Evolutionary conservation across 2,888 invertebrate genomes (phyloP).

Genomic region (Electrophaes corylata): DNA sequence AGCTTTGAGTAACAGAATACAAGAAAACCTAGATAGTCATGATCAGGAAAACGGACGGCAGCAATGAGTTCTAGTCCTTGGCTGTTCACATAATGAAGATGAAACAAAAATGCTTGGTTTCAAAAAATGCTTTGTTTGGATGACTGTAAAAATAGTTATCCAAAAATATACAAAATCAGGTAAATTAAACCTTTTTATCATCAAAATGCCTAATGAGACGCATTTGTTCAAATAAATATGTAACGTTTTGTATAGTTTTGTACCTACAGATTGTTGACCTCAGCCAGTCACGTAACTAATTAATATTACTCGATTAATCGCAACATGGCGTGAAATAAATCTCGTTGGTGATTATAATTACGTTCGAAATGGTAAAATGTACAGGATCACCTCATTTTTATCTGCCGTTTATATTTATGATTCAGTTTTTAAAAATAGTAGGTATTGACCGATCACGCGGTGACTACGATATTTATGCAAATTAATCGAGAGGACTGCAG

Average conservation of each 20-base stretch:
- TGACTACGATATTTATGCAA: conserved; percentile 63
- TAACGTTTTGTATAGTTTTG: background rate
- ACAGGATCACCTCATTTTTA: conserved; percentile 57
- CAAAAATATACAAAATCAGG: background rate
- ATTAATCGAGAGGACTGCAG: conserved; percentile 62
- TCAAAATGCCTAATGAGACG: background rate
- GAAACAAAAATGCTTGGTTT: too few species aligned
- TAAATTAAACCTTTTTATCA: background rate
- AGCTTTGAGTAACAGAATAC: too few species aligned
- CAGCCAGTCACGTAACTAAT: conserved; percentile 53
- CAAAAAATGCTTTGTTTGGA: too few species aligned
- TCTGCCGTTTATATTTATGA: conserved; percentile 69
- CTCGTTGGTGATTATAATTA: conserved; percentile 59
- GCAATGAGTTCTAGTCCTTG: too few species aligned
- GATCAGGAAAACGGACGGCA: too few species aligned
- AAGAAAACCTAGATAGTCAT: too few species aligned
- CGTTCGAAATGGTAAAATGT: conserved; percentile 64
- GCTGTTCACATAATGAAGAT: too few species aligned
- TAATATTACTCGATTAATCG: conserved; percentile 69
- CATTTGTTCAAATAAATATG: background rate
- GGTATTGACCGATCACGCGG: conserved; percentile 66
- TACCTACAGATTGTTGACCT: conserved; percentile 62
- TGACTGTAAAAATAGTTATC: background rate
- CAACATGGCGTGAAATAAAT: conserved; percentile 65
- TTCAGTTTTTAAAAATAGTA: conserved; percentile 50